Base-by-base conservation (phyloP, 1,140 invertebrate genomes). In the Acromyrmex charruanus region DNA sequence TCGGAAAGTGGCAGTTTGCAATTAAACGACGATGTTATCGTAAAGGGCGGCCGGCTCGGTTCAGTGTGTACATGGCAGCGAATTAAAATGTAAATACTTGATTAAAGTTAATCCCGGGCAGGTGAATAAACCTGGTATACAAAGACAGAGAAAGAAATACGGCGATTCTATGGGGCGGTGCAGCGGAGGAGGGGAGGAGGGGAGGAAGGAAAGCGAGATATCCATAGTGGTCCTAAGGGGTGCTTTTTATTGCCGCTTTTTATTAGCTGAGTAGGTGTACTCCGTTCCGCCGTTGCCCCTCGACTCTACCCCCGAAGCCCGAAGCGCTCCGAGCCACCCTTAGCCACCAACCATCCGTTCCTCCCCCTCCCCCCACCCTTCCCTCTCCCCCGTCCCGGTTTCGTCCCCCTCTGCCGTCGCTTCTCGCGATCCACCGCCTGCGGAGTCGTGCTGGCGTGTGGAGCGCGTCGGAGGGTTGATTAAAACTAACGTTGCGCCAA, bases 161-260 rank as follows among this genome's bases (percentile, higher is more conserved):
- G 81, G 85, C 85, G 85, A 18, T 69, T 66, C 61, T 65, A 49
- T 77, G n/a, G 21, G 61, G 59, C 66, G 72, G 49, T 14, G 14
- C 18, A n/a, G 55, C 35, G 31, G 14, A 5, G 59, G 21, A 5
- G 71, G 31, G 53, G 31, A 31, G 59, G 21, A 5, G 16, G 31
- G 49, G 71, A 44, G 53, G 58, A 25, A 77, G 74, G 80, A 80
- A 89, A 86, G 84, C 80, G 71, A 87, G 88, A 88, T 87, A 89
- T 85, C 86, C 87, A 87, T 92, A 88, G 91, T 89, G 91, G 92
- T 91, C 93, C 93, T 94, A 92, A 95, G 94, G 94, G 94, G 94
- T 92, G 93, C 92, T 95, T 95, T 95, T 95, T 95, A 95, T 95
- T 95, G 93, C 94, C 90, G 88, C 92, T 94, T 95, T 95, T 95